Evolutionary conservation across 2,113 vertebrate genomes (phyloP).

Genomic region (Eleginops maclovinus): DNA sequence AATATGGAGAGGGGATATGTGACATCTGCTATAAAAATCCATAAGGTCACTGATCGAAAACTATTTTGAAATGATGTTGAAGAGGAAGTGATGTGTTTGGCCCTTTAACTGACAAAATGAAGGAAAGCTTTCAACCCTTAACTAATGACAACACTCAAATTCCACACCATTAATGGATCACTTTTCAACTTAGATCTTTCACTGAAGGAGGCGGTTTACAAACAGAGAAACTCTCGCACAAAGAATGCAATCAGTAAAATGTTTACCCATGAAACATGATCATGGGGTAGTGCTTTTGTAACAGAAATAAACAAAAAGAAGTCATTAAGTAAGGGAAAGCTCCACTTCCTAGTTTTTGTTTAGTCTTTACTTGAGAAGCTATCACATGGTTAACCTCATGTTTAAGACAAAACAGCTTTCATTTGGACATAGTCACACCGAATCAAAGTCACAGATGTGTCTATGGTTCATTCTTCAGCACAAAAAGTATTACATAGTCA

Average conservation of each 20-base stretch:
- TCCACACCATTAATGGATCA: neutral
- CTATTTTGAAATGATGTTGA: neutral
- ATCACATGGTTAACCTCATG: neutral
- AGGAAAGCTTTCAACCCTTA: neutral
- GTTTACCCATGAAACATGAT: constrained; percentile 29
- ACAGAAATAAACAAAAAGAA: no score
- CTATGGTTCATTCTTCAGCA: neutral
- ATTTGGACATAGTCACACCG: neutral
- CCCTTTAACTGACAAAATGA: neutral
- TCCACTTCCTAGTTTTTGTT: neutral
- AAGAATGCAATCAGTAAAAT: constrained; percentile 30
- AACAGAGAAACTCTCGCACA: neutral
- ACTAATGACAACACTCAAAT: neutral
- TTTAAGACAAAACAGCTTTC: neutral
- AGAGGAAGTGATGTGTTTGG: neutral
- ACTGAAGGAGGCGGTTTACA: neutral
- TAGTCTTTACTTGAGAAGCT: neutral
- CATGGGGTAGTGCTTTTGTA: neutral
- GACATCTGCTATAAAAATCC: neutral
- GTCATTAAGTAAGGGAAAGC: neutral
- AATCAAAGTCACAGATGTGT: neutral
- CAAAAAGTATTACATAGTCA: neutral
- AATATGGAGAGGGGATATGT: neutral
- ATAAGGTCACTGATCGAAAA: neutral
- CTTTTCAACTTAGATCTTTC: neutral